Base-by-base conservation (phyloP, 2,797 vertebrate species). In the Anableps anableps region DNA sequence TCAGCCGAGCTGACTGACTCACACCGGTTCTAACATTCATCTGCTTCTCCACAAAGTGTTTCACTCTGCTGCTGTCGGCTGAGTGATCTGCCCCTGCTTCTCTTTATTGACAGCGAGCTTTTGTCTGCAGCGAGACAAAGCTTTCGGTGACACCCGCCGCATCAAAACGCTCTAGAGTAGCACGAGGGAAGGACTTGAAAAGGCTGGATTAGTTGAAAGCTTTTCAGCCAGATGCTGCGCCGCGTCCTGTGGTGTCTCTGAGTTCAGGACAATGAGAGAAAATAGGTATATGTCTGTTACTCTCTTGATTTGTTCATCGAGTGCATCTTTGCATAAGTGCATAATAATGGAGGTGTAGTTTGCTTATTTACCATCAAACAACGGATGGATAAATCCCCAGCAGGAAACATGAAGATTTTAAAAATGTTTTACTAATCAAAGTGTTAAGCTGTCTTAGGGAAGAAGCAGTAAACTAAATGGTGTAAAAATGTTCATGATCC, bases 141-240 rank as follows among this genome's bases (percentile, higher is more conserved):
- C 78, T 9, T 0, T 1, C 43, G 81, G 82, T 13, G 47, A 84
- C 83, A 82, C 79, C 77, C 80, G 80, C 76, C 82, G 34, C 86
- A 79, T 72, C 13, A 6, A 47, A 55, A 11, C 84, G 8, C 77
- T 84, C 55, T 26, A 13, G 41, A 53, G 64, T 72, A 60, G 48
- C n/a, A 29, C 47, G 60, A 74, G 26, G 73, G 68, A 41, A 55
- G 38, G 17, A 64, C 64, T 50, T 82, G 48, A 85, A 85, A 76
- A 34, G 83, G 72, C 50, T 68, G 80, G 83, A 85, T 82, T 84
- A 87, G 80, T 76, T 85, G 82, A 91, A 89, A 89, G 83, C 77
- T 64, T 89, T 88, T 75, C 4, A 2, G 72, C 78, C 41, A 48
- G 74, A 50, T 70, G 74, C 78, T 10, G 80, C 21, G 4, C 34